Conservation (phyloP, 2,797 vertebrate genomes). For the Phataginus tricuspis region DNA sequence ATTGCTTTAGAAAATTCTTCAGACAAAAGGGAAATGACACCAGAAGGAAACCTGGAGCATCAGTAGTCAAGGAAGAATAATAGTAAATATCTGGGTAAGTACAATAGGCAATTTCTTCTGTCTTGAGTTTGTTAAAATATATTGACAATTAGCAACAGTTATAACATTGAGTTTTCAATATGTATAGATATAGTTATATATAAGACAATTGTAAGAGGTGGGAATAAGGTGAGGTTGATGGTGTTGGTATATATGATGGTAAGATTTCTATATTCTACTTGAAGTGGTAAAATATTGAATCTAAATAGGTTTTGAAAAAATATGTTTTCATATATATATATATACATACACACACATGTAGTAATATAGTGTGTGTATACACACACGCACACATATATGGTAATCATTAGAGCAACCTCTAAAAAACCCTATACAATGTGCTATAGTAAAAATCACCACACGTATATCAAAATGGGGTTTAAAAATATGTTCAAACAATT, state of each 20-base stretch:
- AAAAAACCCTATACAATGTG: background rate
- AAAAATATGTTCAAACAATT: background rate
- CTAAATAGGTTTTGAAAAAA: background rate
- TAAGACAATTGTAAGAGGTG: background rate
- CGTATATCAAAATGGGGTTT: background rate
- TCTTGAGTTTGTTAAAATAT: background rate
- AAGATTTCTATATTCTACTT: background rate
- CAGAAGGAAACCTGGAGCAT: background rate
- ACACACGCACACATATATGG: too few species aligned
- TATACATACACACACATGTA: too few species aligned
- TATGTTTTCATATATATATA: too few species aligned
- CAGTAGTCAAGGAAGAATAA: background rate
- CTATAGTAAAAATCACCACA: background rate
- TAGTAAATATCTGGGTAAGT: background rate
- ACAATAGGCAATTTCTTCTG: background rate
- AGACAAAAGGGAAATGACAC: background rate
- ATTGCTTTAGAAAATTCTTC: background rate
- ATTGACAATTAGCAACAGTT: background rate
- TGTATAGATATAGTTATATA: background rate
- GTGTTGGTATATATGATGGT: too few species aligned
- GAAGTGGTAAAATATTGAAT: background rate
- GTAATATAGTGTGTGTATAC: background rate
- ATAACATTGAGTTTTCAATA: background rate
- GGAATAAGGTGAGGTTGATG: background rate
- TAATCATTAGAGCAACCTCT: background rate